Evolutionary conservation across 2,888 invertebrate species (phyloP), one percentile per base, ranked within the genome.

Genomic region (Eupithecia centaureata): DNA sequence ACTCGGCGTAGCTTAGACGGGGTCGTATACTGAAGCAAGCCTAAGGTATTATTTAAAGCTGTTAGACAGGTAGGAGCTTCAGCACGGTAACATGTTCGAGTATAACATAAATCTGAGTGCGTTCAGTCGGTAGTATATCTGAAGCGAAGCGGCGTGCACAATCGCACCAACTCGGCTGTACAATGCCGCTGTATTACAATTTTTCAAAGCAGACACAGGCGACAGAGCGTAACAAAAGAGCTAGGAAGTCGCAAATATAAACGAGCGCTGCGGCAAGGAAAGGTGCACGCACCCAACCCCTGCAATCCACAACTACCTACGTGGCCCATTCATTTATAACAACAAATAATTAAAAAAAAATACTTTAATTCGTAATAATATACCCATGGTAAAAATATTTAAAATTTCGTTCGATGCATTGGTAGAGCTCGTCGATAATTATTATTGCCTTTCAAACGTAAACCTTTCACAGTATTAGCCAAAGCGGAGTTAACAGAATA

Each of bases 171-270:
- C 84, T 84, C 84, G 85, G 79, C 82, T 87, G 85, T 86, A 90
- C 91, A 89, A 89, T 88, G 82, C 86, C 82, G 87, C 87, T 86
- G 87, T 88, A 91, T 90, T 89, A 91, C 91, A 91, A 91, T 91
- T 92, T 92, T 91, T 90, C 90, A 90, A 89, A 89, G 88, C 91
- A 89, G 90, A 90, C 88, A 90, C 86, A 87, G 82, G 87, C 91
- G 87, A 89, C 90, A 87, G 86, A 84, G 88, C 88, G 82, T 86
- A 91, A 92, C 91, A 92, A 92, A 90, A 89, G 91, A 90, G 88
- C 86, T 87, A 86, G 88, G 86, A 91, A 91, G 89, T 89, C 88
- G 87, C 90, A 90, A 90, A 91, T 90, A 90, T 90, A 91, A 91
- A 90, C 90, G 90, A 90, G 89, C 88, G 82, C 82, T 87, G 88